These are phyloP conservation scores for Hanleya hanleyi DNA, from an alignment of 2,888 invertebrate genomes.

Conservation along the genomic window DNA sequence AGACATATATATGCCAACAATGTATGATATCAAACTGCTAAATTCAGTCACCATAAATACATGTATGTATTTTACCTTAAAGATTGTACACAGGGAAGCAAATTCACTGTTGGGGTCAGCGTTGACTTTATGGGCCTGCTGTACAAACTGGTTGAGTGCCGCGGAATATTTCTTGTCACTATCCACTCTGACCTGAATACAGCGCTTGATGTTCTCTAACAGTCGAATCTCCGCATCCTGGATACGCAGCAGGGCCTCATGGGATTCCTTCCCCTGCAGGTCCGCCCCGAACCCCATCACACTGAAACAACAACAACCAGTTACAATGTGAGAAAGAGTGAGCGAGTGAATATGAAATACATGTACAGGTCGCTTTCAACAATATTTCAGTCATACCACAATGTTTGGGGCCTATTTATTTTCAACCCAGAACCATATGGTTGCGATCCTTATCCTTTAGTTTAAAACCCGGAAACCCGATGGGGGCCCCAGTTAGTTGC, in stretches of 20 bases:
- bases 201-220: constrained; percentile 92
- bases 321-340: no score
- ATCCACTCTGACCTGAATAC: constrained; percentile 89
- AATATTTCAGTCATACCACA: no score
- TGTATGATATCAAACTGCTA: no score
- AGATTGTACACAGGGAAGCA: constrained; percentile 54
- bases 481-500: no score
- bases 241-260: constrained; percentile 90
- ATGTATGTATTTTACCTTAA: constrained; percentile 49
- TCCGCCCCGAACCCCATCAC: constrained; percentile 84
- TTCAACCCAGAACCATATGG: no score
- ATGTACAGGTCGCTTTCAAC: no score
- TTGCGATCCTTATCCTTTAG: no score
- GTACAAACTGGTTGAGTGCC: constrained; percentile 77
- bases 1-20: no score
- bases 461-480: no score
- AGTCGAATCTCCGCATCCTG: constrained; percentile 95
- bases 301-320: no score
- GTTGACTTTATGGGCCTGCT: constrained; percentile 66
- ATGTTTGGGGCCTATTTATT: no score
- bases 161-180: constrained; percentile 93
- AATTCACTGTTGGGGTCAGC: constrained; percentile 55
- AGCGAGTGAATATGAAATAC: no score
- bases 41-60: neutral
- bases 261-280: constrained; percentile 90